Percentiles rank a stretch among this genome's conserved stretches.
Evolutionary conservation across 2,113 vertebrate species (phyloP).

Genomic region (Chlorodrepanis virens): DNA sequence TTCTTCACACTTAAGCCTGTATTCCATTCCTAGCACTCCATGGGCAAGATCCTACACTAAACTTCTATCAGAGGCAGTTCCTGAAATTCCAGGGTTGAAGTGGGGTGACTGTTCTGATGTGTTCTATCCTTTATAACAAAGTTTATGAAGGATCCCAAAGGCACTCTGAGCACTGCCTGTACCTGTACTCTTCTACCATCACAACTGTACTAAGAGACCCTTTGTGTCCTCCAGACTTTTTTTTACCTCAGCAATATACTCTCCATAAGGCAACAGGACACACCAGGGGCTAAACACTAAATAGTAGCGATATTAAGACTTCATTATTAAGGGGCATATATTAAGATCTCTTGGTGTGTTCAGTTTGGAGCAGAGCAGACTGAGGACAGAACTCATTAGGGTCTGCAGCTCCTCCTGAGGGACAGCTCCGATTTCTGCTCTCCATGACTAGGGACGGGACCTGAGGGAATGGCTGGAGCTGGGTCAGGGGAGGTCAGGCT

Average conservation of each 20-base stretch:
- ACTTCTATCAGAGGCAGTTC: neutral
- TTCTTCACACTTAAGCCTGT: neutral
- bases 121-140: neutral
- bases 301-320: neutral
- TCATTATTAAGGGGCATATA: neutral
- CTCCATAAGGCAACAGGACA: neutral
- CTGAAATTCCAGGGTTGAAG: neutral
- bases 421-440: neutral
- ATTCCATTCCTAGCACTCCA: neutral
- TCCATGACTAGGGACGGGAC: neutral
- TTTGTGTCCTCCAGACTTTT: neutral
- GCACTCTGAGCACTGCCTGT: neutral
- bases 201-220: neutral
- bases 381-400: neutral
- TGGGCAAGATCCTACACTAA: neutral
- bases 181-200: neutral
- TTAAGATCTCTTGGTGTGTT: neutral
- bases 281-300: neutral
- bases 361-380: neutral
- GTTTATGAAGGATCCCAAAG: neutral
- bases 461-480: neutral
- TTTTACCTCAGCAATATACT: neutral
- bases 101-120: neutral
- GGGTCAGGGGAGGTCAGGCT: neutral
- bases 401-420: neutral